These are phyloP conservation scores for Arvicanthis niloticus DNA, from an alignment of 2,113 vertebrate species.

Conservation along the genomic window DNA sequence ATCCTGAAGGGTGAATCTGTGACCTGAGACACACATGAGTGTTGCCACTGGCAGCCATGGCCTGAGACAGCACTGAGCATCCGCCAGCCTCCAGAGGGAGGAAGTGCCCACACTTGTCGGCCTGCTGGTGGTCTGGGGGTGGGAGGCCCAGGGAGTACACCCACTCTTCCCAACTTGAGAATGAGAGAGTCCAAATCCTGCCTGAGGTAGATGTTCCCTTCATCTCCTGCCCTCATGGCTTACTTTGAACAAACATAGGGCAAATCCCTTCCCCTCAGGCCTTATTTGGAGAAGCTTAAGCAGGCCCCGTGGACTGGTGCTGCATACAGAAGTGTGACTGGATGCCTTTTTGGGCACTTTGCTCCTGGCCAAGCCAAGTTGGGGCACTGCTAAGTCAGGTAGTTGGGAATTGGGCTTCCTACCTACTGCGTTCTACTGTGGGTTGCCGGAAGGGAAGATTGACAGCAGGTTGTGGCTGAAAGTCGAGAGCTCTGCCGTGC, in stretches of 20 bases:
- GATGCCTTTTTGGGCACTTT: not conserved
- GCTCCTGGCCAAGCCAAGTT: not conserved
- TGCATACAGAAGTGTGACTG: not conserved
- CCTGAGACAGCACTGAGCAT: rapidly evolving
- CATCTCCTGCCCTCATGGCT: no score
- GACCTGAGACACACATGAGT: not conserved
- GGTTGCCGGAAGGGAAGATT: not conserved
- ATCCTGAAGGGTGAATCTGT: not conserved
- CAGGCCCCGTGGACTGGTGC: not conserved
- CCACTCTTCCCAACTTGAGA: not conserved
- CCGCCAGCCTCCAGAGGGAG: rapidly evolving
- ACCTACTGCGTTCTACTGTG: not conserved
- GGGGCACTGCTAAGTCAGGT: not conserved
- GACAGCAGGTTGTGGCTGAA: not conserved
- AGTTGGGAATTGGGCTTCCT: not conserved
- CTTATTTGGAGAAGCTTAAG: not conserved
- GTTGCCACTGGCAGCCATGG: not conserved
- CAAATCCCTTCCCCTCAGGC: not conserved
- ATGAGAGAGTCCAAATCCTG: not conserved
- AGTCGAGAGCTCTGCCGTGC: no score
- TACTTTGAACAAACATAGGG: rapidly evolving
- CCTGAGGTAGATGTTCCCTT: not conserved
- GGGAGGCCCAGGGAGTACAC: not conserved
- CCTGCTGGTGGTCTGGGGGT: rapidly evolving
- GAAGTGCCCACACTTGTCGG: not conserved